Conservation (phyloP, 2,797 vertebrate species). For the Acanthurus leucopareius region DNA sequence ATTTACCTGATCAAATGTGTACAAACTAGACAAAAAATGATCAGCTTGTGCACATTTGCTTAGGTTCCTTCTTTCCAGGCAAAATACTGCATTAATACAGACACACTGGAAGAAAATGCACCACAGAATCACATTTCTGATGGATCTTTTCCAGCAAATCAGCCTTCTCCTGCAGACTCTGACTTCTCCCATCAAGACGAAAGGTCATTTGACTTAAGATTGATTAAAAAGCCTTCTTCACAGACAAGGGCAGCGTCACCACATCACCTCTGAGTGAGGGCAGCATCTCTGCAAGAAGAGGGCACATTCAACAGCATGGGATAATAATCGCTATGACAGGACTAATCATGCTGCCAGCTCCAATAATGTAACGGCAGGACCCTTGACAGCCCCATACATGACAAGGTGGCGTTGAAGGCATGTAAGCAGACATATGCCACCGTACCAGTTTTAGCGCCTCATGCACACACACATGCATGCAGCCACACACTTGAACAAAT, state of each 20-base stretch:
- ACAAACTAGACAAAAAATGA: neutral
- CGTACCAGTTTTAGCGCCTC: neutral
- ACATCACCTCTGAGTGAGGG: conserved; percentile 16
- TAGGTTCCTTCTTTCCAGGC: neutral
- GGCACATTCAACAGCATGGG: conserved; percentile 22
- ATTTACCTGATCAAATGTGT: neutral
- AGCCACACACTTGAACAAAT: too few relatives aligned
- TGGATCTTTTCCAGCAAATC: neutral
- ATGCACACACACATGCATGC: neutral
- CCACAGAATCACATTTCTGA: neutral
- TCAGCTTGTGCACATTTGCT: neutral
- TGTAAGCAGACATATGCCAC: neutral
- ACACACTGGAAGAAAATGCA: neutral
- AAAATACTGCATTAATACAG: neutral
- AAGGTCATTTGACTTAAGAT: conserved; percentile 21
- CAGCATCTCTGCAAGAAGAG: conserved; percentile 13
- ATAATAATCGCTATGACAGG: conserved; percentile 58
- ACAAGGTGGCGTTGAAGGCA: conserved; percentile 16
- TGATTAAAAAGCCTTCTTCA: conserved; percentile 31
- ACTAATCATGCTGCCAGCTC: conserved; percentile 65
- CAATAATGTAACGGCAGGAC: conserved; percentile 40
- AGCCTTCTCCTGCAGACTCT: neutral
- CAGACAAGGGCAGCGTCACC: conserved; percentile 11
- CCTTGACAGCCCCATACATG: neutral
- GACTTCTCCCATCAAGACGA: conserved; percentile 2